Base-by-base conservation (phyloP, 2,113 vertebrate species). In the Lophura nycthemera region DNA sequence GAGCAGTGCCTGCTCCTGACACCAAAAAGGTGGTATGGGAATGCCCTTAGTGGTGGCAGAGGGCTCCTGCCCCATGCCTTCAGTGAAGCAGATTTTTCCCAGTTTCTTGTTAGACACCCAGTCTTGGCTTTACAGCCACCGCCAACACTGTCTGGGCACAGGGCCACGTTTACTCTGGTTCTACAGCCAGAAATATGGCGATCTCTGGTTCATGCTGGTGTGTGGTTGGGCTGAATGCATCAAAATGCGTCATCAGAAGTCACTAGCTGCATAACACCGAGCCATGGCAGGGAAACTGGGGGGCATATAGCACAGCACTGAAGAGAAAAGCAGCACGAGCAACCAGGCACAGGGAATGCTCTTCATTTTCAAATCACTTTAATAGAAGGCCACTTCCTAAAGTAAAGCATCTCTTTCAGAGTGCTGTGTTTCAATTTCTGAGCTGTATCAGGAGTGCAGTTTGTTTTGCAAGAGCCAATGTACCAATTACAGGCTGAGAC, bases 161-260 rank as follows among this genome's bases (percentile, higher is more conserved):
- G 54, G 36, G 78, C 94, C 94, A 93, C 93, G 93, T 95, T 97
- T 96, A 90, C 66, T 84, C 43, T 72, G 91, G 83, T 90, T 96
- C 95, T 71, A 75, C 76, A 94, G 86, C 90, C 94, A 95, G 93
- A 91, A 96, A 91, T 95, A 95, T 59, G 93, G 93, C 60, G 30
- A 88, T 84, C 76, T 90, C 88, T 95, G 83, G 79, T 88, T 94
- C 63, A 36, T 65, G 52, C 63, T 89, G 64, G 88, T 45, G 57
- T 93, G 91, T 86, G 93, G 91, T 88, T 96, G 73, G 72, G 80
- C 76, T 94, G 86, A 86, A 84, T 76, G 73, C 90, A 96, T 89
- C 86, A 67, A 94, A 83, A 92, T 96, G 85, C 79, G 30, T 97
- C 94, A 95, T 78, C 48, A 42, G 78, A 48, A 92, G 52, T 81